Base-by-base conservation (phyloP, 2,888 invertebrate genomes). In the Lysandra coridon region DNA sequence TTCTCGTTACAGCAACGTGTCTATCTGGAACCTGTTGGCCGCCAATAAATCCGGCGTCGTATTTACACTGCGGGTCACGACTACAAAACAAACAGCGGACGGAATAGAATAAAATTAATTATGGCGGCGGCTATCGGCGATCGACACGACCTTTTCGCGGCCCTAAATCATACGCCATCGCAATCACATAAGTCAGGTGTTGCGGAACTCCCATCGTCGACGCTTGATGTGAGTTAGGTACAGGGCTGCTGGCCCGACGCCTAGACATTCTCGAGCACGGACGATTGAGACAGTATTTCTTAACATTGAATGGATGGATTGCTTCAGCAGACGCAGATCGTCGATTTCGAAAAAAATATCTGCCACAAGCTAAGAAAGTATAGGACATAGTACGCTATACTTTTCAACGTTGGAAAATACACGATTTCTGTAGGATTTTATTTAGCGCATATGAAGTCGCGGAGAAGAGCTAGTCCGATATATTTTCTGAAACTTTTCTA, bases 71-170 rank as follows among this genome's bases (percentile, higher is more conserved):
- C 80, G 79, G 82, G 81, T 83, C 82, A 82, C 83, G 83, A 82
- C 81, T 82, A 78, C 78, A 81, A 83, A 82, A 82, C 83, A 83
- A 83, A 82, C 82, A 81, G 79, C 80, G 77, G 78, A 81, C 73
- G 73, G 81, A 80, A 80, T 80, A 79, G 81, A 83, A 81, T 79
- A 81, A 83, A 83, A 84, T 85, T 86, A 87, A 87, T 87, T 87
- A 86, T 84, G 83, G 82, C 79, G 81, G 83, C 80, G 83, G 84
- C 83, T 83, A 85, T 83, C 85, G 84, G 60, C 62, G 81, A 91
- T 91, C 92, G 85, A 82, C 92, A 92, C 92, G 92, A 93, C 91
- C 92, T 90, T 79, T 88, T 89, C 90, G 85, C 86, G 88, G 86
- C 85, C 84, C 84, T 89, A 90, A 91, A 91, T 91, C 90, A 90